Evolutionary conservation across 2,888 invertebrate species (phyloP).

Genomic region (Microplitis manilae): DNA sequence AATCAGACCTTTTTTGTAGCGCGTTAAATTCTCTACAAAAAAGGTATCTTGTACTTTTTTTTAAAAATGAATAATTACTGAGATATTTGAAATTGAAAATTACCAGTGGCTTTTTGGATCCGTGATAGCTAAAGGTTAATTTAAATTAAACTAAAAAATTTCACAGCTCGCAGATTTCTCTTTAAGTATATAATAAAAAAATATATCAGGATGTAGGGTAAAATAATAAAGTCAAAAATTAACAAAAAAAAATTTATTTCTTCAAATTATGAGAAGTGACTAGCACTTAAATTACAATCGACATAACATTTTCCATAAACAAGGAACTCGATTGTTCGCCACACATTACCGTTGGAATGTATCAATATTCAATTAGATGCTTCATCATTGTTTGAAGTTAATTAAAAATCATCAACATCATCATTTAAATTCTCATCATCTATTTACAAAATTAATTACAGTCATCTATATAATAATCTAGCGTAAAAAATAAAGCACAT

Average conservation of each 20-base stretch:
- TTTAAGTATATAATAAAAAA: too few species aligned
- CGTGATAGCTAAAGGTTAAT: too few species aligned
- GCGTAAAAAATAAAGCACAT: constrained; percentile 33
- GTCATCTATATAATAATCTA: not conserved
- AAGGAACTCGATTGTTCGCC: constrained; percentile 8
- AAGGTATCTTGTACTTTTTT: too few species aligned
- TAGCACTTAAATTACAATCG: constrained; percentile 64
- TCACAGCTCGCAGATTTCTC: too few species aligned
- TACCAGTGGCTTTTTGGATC: too few species aligned
- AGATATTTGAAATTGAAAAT: too few species aligned
- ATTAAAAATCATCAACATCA: constrained; percentile 26
- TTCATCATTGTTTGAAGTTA: constrained; percentile 33
- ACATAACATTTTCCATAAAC: constrained; percentile 22
- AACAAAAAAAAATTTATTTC: constrained; percentile 67
- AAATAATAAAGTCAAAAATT: constrained; percentile 43
- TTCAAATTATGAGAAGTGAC: constrained; percentile 69
- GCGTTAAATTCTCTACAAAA: too few species aligned
- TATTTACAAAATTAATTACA: constrained; percentile 38
- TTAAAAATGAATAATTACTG: too few species aligned
- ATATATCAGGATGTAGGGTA: not conserved
- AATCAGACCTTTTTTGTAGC: too few species aligned
- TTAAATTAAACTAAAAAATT: too few species aligned
- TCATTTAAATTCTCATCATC: not conserved
- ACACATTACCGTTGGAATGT: constrained; percentile 50
- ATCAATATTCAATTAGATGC: constrained; percentile 42